phyloP scores from a whole-genome alignment of 1,140 invertebrate genomes.

The Drosophila carrolli region DNA sequence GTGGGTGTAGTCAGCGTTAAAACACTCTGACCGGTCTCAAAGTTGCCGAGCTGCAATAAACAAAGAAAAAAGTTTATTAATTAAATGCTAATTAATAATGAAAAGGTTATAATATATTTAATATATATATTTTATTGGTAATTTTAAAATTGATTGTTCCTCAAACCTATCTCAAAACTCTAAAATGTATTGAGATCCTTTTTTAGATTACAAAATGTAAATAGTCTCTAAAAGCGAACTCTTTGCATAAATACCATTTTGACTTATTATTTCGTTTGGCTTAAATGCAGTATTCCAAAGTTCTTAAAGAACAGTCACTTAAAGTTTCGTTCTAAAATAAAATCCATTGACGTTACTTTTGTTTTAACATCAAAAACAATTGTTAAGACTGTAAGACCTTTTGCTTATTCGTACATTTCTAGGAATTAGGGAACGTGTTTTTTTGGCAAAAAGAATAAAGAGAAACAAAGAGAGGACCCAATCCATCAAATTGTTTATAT shows the following conservation, averaged over 20 bases:
- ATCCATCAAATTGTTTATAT: conserved; percentile 50
- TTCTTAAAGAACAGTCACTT: no score
- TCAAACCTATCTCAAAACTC: no score
- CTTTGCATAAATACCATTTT: no score
- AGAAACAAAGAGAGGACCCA: conserved; percentile 15
- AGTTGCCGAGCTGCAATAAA: conserved; percentile 89
- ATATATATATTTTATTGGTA: not conserved
- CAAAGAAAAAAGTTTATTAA: not conserved
- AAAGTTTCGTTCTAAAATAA: no score
- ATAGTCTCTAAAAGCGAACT: no score
- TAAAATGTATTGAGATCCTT: no score
- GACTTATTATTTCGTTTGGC: no score
- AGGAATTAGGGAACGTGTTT: conserved; percentile 29
- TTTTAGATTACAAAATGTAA: no score
- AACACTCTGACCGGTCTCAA: conserved; percentile 91
- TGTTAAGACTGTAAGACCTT: conserved; percentile 12
- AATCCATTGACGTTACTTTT: no score
- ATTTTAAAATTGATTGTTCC: no score
- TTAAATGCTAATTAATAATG: not conserved
- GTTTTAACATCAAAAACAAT: conserved; percentile 3
- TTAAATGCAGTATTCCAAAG: no score
- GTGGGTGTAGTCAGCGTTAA: conserved; percentile 96
- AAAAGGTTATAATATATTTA: not conserved
- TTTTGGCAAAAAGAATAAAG: not conserved
- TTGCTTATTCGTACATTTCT: conserved; percentile 7